Evolutionary conservation across 2,888 invertebrate species (phyloP).

Genomic region (Sesia bembeciformis): DNA sequence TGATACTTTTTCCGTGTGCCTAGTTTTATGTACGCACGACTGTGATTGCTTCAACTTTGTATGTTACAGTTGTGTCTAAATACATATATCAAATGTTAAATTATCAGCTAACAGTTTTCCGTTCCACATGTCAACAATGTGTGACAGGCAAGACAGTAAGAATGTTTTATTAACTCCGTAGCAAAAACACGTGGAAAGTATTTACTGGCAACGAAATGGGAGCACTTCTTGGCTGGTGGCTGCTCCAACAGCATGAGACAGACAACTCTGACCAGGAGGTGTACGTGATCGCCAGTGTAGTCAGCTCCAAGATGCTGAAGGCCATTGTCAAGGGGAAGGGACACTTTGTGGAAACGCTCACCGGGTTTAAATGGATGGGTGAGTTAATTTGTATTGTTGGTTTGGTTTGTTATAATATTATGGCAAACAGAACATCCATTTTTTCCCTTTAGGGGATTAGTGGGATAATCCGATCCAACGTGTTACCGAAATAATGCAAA

Average conservation of each 20-base stretch:
- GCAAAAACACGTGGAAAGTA: constrained; percentile 80
- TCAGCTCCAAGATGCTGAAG: constrained; percentile 94
- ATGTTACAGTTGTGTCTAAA: no score
- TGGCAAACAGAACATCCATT: no score
- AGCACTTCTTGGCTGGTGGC: constrained; percentile 95
- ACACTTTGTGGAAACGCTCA: constrained; percentile 89
- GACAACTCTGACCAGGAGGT: constrained; percentile 72
- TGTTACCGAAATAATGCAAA: no score
- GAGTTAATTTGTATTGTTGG: constrained; percentile 10
- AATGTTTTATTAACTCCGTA: constrained; percentile 9
- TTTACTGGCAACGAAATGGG: constrained; percentile 98
- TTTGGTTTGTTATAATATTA: no score
- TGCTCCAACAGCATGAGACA: constrained; percentile 74
- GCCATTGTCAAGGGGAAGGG: constrained; percentile 88
- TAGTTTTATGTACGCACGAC: no score
- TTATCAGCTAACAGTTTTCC: no score
- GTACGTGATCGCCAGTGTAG: constrained; percentile 93
- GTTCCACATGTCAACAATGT: no score
- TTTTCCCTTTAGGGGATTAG: no score
- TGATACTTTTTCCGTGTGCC: no score
- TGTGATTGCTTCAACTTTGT: not conserved
- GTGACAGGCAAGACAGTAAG: no score
- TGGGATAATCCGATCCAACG: no score
- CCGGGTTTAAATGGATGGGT: constrained; percentile 99
- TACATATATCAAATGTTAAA: no score